A percentile compares a stretch with the other conserved stretches of the same genome.
Evolutionary conservation across 2,797 vertebrate genomes (phyloP).

Genomic region (Bryconaethiops microstoma): DNA sequence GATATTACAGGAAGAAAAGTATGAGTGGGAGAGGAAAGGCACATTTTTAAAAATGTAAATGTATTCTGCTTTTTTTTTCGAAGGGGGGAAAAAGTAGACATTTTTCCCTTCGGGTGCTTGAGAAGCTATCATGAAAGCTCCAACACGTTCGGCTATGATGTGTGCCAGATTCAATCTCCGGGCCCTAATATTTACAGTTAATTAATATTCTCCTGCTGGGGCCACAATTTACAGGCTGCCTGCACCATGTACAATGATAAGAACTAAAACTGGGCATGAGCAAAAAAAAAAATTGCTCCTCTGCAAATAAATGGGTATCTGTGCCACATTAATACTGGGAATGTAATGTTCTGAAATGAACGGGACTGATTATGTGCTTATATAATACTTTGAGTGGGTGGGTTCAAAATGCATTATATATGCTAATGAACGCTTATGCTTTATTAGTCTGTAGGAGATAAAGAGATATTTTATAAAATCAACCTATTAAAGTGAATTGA

Average conservation of each 20-base stretch:
- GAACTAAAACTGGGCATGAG: constrained; percentile 33
- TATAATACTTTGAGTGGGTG: not conserved
- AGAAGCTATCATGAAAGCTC: constrained; percentile 58
- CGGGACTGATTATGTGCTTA: not conserved
- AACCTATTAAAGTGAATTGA: too few species aligned
- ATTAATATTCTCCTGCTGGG: constrained; percentile 59
- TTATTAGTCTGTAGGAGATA: not conserved
- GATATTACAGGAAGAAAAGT: constrained; percentile 68
- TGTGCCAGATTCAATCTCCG: constrained; percentile 60
- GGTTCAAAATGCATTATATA: not conserved
- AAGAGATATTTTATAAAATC: not conserved
- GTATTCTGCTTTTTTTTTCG: constrained; percentile 55
- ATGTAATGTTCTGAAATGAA: constrained; percentile 4
- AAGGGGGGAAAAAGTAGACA: constrained; percentile 46
- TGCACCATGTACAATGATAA: constrained; percentile 41
- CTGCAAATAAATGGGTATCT: constrained; percentile 24
- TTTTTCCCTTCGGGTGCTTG: constrained; percentile 59
- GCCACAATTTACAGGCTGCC: constrained; percentile 27
- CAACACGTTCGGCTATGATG: constrained; percentile 53
- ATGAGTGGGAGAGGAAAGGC: constrained; percentile 58
- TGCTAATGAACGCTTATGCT: not conserved
- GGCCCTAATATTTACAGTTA: constrained; percentile 56
- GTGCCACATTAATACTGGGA: constrained; percentile 3
- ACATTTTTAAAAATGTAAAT: constrained; percentile 71
- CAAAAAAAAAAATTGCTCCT: not conserved